phyloP scores from a whole-genome alignment of 2,113 vertebrate species.

The Piaya cayana region DNA sequence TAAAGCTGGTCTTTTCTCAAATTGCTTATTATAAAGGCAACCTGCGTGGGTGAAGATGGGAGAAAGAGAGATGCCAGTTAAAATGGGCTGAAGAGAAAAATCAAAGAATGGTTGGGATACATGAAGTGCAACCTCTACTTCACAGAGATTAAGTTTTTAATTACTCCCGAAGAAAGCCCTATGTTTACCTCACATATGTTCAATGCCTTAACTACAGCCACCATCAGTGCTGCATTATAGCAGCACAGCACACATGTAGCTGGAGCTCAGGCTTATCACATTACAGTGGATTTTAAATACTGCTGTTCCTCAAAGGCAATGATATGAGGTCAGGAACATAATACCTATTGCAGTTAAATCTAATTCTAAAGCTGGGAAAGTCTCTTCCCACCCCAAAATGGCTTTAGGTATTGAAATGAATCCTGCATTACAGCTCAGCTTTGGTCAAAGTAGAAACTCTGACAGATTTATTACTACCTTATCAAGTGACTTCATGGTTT shows the following conservation, averaged over 20 bases:
- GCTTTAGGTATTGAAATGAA: conserved; percentile 70
- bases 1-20: background rate
- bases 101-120: conserved; percentile 19
- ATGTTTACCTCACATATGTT: background rate
- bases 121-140: background rate
- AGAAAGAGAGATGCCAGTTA: background rate
- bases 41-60: background rate
- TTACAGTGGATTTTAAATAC: conserved; percentile 48
- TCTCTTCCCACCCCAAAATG: conserved; percentile 35
- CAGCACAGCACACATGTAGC: background rate
- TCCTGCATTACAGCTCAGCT: conserved; percentile 48
- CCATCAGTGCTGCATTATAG: background rate
- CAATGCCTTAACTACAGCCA: background rate
- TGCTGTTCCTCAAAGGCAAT: conserved; percentile 40
- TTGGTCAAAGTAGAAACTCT: conserved; percentile 62
- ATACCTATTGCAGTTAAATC: conserved; percentile 21
- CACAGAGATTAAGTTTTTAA: conserved; percentile 37
- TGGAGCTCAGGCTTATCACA: conserved; percentile 21
- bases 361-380: conserved; percentile 50
- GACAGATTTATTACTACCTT: conserved; percentile 68
- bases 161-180: conserved; percentile 5
- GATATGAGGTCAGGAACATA: conserved; percentile 38
- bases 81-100: conserved; percentile 10
- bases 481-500: conserved; percentile 67
- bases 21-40: background rate